Conservation (phyloP, 2,113 vertebrate genomes). For the Tamias sibiricus region DNA sequence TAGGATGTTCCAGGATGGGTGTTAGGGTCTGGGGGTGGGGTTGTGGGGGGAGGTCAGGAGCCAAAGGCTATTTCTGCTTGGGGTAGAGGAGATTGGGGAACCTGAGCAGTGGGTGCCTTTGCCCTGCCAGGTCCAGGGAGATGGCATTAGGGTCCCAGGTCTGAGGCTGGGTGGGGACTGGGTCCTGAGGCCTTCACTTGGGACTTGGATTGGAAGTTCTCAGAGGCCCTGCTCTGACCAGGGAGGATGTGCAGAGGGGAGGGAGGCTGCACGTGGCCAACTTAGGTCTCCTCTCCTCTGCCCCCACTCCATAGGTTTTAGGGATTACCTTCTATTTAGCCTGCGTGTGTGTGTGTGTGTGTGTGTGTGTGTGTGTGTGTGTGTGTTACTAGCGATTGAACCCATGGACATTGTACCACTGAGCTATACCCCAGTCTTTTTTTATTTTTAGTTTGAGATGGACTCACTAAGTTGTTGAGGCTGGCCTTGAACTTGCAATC, state of each 20-base stretch:
- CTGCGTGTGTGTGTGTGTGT: too few relatives aligned
- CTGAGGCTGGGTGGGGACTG: neutral
- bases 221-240: neutral
- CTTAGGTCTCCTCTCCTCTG: neutral
- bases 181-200: neutral
- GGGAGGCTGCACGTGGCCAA: neutral
- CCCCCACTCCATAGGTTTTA: neutral
- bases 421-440: neutral
- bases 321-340: neutral
- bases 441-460: neutral
- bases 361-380: too few relatives aligned
- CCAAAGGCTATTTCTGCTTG: neutral
- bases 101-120: neutral
- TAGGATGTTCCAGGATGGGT: neutral
- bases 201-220: neutral
- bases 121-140: neutral
- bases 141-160: neutral
- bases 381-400: neutral
- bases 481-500: neutral
- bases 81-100: neutral
- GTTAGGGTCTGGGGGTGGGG: neutral
- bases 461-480: neutral
- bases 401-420: neutral
- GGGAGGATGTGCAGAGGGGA: neutral
- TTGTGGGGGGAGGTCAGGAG: neutral